These are phyloP conservation scores for Thecocarcelia acutangulata DNA, from an alignment of 2,888 invertebrate species.

Conservation along the genomic window DNA sequence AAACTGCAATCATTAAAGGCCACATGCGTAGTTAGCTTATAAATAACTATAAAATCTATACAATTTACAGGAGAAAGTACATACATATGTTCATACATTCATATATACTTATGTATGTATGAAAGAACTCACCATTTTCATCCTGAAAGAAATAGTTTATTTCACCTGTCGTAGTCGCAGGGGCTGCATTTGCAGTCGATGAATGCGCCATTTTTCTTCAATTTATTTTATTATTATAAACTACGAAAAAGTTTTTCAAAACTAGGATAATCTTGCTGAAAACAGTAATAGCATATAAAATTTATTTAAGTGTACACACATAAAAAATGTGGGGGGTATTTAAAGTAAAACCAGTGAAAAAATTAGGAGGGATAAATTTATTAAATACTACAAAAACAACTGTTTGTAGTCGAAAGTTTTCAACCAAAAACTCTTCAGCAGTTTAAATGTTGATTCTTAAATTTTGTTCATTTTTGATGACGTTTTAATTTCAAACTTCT, in stretches of 20 bases:
- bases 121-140: constrained; percentile 78
- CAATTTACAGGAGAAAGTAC: neutral
- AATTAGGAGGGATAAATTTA: constrained; percentile 19
- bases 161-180: constrained; percentile 77
- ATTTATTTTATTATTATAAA: constrained; percentile 46
- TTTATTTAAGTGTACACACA: constrained; percentile 1
- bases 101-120: too few species aligned
- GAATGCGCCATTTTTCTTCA: constrained; percentile 77
- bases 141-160: constrained; percentile 80
- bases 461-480: constrained; percentile 15
- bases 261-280: constrained; percentile 43
- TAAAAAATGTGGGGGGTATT: neutral
- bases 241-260: constrained; percentile 31
- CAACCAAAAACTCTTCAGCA: neutral
- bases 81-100: neutral
- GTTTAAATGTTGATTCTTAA: neutral
- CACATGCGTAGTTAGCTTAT: constrained; percentile 35
- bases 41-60: neutral
- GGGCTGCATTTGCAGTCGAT: constrained; percentile 72
- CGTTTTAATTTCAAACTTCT: constrained; percentile 23
- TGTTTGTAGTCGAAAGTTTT: neutral
- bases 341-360: neutral
- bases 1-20: constrained; percentile 37
- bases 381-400: constrained; percentile 20
- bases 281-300: constrained; percentile 19